Evolutionary conservation across 2,888 invertebrate genomes (phyloP), one percentile per base, ranked within the genome.

Genomic region (Malthinus flaveolus): DNA sequence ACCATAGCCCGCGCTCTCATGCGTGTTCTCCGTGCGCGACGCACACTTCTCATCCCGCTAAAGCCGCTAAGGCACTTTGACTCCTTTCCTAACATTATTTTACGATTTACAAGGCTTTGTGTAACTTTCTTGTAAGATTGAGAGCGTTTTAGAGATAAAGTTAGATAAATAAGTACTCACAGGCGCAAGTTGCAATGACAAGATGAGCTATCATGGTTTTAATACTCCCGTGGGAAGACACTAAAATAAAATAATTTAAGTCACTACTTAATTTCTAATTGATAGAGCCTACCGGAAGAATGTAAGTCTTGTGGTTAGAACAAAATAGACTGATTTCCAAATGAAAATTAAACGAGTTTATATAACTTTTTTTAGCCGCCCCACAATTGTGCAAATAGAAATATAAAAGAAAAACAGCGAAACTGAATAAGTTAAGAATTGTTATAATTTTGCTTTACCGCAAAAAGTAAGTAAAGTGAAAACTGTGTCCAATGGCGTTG

Each of bases 121-220:
- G 7, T 37, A 37, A 15, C n/a, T 39, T 39, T 37, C 10, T 7
- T 13, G 13, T 12, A 13, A 12, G 13, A n/a, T n/a, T n/a, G n/a
- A n/a, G n/a, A n/a, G n/a, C n/a, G n/a, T n/a, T 39, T 39, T 39
- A 15, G 10, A 11, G 8, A 46, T 10, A 42, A 7, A 39, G 8
- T 3, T 39, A 13, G 1, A 13, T 31, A 46, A 11, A 12, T 1
- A 2, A 12, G 7, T 49, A 63, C 66, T 66, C 57, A 66, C 66
- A 62, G 61, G 62, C 62, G 59, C 62, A 66, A 61, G 62, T 56
- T 37, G 58, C 54, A 64, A 64, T 59, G 59, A 66, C 55, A 42
- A 59, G 32, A 55, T 54, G 55, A 49, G 48, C 48, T 33, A 63
- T 59, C 64, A 66, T 65, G 15, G 11, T 61, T 44, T 49, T 59